Evolutionary conservation across 2,113 vertebrate species (phyloP).

Genomic region (Phalacrocorax carbo): DNA sequence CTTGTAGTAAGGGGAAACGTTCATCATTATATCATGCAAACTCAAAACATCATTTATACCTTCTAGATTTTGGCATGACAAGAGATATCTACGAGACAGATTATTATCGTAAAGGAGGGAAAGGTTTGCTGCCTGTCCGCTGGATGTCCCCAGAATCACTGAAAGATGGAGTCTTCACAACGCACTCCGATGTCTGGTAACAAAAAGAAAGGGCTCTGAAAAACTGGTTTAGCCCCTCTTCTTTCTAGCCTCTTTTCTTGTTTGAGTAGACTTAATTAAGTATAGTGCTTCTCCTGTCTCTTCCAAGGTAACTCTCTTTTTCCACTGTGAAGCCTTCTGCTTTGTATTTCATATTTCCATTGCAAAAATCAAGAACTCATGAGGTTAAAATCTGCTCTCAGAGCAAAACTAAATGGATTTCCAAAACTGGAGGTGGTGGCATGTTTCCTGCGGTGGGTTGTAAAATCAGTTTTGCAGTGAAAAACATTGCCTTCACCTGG

Average conservation of each 20-base stretch:
- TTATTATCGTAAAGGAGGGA: constrained; percentile 98
- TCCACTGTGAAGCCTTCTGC: background rate
- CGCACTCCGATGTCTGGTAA: constrained; percentile 98
- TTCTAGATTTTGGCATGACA: constrained; percentile 96
- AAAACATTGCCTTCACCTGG: background rate
- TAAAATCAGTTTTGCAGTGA: constrained; percentile 8
- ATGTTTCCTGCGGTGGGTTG: constrained; percentile 8
- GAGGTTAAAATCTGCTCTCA: background rate
- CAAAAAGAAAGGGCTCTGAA: background rate
- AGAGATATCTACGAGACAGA: constrained; percentile 99
- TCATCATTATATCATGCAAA: background rate
- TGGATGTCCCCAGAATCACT: constrained; percentile 99
- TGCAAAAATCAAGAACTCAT: background rate
- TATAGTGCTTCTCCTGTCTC: background rate
- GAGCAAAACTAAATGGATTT: constrained; percentile 7
- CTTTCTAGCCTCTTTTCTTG: background rate
- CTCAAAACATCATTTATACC: background rate
- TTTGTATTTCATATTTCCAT: background rate
- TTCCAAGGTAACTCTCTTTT: background rate
- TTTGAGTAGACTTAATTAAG: background rate
- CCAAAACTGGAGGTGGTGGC: background rate
- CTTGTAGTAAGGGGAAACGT: background rate
- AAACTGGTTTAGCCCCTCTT: background rate
- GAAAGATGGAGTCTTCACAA: constrained; percentile 98
- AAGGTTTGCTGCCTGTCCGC: constrained; percentile 94